Evolutionary conservation across 2,888 invertebrate genomes (phyloP).

Genomic region (Smittia aterrima): DNA sequence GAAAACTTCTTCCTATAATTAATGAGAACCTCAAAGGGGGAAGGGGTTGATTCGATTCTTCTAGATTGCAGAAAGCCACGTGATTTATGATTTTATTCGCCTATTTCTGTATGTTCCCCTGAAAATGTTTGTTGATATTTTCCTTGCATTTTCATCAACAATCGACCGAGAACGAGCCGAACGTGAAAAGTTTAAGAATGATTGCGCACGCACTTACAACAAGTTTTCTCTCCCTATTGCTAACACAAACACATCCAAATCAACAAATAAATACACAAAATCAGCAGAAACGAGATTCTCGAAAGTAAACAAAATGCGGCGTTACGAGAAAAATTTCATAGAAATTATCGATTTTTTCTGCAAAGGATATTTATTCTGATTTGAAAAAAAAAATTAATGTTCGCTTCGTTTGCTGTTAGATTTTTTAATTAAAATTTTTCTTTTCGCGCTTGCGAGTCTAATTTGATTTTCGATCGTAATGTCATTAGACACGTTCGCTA

Average conservation of each 20-base stretch:
- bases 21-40: too few species aligned
- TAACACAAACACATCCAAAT: constrained; percentile 26
- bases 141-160: constrained; percentile 28
- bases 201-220: constrained; percentile 31
- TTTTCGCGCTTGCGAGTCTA: too few species aligned
- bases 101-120: constrained; percentile 16
- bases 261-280: neutral
- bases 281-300: constrained; percentile 10
- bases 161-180: constrained; percentile 10
- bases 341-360: constrained; percentile 35
- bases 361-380: neutral
- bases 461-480: too few species aligned
- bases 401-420: neutral
- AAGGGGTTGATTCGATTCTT: neutral
- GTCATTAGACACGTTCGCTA: too few species aligned
- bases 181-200: constrained; percentile 6
- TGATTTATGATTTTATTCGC: constrained; percentile 39
- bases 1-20: too few species aligned
- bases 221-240: constrained; percentile 13
- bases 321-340: constrained; percentile 19
- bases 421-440: neutral
- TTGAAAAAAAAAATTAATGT: neutral
- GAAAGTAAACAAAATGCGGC: constrained; percentile 40
- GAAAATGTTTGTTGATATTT: constrained; percentile 29
- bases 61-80: constrained; percentile 17